These are phyloP conservation scores for Leptosomus discolor DNA, from an alignment of 2,113 vertebrate genomes.

Conservation along the genomic window DNA sequence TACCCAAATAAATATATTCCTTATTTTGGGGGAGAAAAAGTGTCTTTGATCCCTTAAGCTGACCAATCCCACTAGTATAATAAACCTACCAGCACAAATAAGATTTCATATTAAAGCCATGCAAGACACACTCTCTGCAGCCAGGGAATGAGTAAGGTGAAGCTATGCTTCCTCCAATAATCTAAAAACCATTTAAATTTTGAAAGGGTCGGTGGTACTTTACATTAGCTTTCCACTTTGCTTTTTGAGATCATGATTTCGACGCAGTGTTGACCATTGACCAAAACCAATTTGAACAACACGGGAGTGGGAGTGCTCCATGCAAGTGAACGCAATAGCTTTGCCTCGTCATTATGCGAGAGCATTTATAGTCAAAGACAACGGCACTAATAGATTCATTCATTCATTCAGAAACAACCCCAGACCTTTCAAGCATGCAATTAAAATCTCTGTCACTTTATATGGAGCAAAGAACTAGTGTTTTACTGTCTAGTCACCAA, in stretches of 20 bases:
- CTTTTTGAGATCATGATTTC: conserved; percentile 32
- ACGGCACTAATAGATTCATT: conserved; percentile 53
- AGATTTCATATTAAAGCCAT: neutral
- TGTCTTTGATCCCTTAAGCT: conserved; percentile 12
- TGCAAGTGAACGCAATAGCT: conserved; percentile 28
- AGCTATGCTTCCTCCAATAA: neutral
- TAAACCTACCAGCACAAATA: neutral
- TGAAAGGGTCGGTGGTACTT: neutral
- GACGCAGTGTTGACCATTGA: neutral
- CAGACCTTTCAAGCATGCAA: conserved; percentile 45
- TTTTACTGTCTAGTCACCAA: conserved; percentile 34
- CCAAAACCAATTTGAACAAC: conserved; percentile 40
- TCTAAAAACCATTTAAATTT: neutral
- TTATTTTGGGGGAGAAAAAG: neutral
- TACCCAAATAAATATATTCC: neutral
- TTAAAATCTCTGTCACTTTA: conserved; percentile 65
- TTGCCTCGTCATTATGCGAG: conserved; percentile 18
- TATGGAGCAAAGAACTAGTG: conserved; percentile 1
- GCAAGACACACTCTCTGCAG: neutral
- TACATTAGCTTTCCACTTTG: conserved; percentile 39
- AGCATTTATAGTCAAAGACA: conserved; percentile 36
- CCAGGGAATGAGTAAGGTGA: neutral
- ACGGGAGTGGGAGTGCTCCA: neutral
- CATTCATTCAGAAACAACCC: conserved; percentile 50
- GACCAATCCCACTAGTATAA: neutral